Evolutionary conservation across 92 coral and sea anemone genomes (phyloP).

Genomic region (Epizoanthus fatuus): DNA sequence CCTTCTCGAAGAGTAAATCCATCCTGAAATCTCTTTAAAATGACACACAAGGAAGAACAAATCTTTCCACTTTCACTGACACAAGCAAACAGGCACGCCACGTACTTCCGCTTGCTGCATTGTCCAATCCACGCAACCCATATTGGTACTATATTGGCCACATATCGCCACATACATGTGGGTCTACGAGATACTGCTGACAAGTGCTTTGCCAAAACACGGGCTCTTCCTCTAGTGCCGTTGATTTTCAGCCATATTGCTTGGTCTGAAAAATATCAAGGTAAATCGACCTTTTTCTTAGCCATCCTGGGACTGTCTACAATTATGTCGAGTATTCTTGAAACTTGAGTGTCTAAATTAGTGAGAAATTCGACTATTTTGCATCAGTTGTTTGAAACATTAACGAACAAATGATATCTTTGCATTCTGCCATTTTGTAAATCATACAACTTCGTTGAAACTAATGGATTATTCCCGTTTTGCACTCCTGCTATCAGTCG

Average conservation of each 20-base stretch:
- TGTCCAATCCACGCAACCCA: not conserved
- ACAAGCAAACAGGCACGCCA: conserved; percentile 6
- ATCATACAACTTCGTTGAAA: not conserved
- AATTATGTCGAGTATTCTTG: not conserved
- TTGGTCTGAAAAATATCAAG: conserved; percentile 63
- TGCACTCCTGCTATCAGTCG: too few species aligned
- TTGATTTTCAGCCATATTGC: conserved; percentile 64
- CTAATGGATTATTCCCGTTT: too few species aligned
- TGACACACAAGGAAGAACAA: not conserved
- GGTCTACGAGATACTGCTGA: conserved; percentile 22
- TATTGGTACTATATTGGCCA: not conserved
- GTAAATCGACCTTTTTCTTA: conserved; percentile 35
- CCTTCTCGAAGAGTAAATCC: conserved; percentile 82
- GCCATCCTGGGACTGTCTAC: not conserved
- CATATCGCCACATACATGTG: not conserved
- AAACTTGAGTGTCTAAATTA: not conserved
- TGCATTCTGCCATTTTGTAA: not conserved
- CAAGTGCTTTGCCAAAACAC: conserved; percentile 26
- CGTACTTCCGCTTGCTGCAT: not conserved
- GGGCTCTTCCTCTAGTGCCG: conserved; percentile 70
- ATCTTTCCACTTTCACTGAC: too few species aligned
- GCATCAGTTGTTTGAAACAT: not conserved
- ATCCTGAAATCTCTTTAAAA: conserved; percentile 30
- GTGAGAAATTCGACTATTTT: not conserved
- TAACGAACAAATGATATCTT: not conserved